Evolutionary conservation across 1,140 invertebrate species (phyloP).

Genomic region (Apis mellifera): Amel_HAv3.1 CM009945.2:5129501-5130000

Average conservation of each 20-base stretch:
- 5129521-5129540: slow-evolving; percentile 8
- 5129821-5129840: no score
- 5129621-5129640: slow-evolving; percentile 50
- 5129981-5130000: no score
- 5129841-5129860: neutral
- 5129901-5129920: no score
- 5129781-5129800: neutral
- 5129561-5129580: slow-evolving; percentile 49
- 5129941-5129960: no score
- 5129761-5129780: slow-evolving; percentile 43
- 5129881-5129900: no score
- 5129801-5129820: neutral
- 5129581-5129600: slow-evolving; percentile 39
- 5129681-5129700: slow-evolving; percentile 72
- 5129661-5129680: slow-evolving; percentile 53
- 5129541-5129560: slow-evolving; percentile 18
- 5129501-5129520: slow-evolving; percentile 17
- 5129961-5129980: no score
- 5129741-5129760: slow-evolving; percentile 28
- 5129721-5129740: slow-evolving; percentile 68
- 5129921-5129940: no score
- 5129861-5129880: no score
- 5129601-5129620: slow-evolving; percentile 52
- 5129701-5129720: slow-evolving; percentile 67
- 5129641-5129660: neutral